Base-by-base conservation (phyloP, 2,888 invertebrate species). In the Heteromurus nitidus region DNA sequence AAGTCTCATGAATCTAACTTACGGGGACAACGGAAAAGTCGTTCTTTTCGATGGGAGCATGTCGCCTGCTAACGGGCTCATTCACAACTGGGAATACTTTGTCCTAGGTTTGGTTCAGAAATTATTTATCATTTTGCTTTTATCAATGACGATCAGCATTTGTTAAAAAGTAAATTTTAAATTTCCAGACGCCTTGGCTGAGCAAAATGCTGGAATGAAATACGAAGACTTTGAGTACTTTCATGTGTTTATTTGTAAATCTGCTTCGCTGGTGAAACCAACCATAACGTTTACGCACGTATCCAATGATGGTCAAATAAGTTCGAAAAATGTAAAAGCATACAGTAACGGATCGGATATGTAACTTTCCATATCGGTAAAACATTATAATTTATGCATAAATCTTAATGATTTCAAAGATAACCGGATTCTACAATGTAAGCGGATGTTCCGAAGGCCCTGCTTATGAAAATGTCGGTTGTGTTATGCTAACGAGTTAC, bases 191-290 rank as follows among this genome's bases (percentile, higher is more conserved):
- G 31, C 26, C 0, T 16, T 36, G 18, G 68, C 73, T 3, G 82
- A 82, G 31, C 70, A 80, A 26, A 69, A 72, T 36, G 83, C 79
- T 16, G 80, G 83, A 5, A 55, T 83, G 53, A 74, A 74, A 31
- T 83, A 83, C 24, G 80, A 83, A 9, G 80, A 75, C 16, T 69
- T 64, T 31, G 82, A 83, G 44, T 70, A 50, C 28, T 67, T 79
- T 16, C 83, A 83, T 44, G 72, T 83, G n/a, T 83, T 83, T 28
- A 72, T 80, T 44, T 83, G 83, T 72, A 70, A 76, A 47, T 80
- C 83, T 36, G 70, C 80, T 0, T 75, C 83, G 0, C 22, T 65
- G 3, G 50, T 22, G 11, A 65, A 60, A 47, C 83, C 83, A 36
- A 67, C 20, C n/a, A 75, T 83, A 24, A 72, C 58, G 11, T 75